A percentile compares a stretch with the other conserved stretches of the same genome.
phyloP scores from a whole-genome alignment of 2,113 vertebrate species.

The Triplophysa tibetana region DNA sequence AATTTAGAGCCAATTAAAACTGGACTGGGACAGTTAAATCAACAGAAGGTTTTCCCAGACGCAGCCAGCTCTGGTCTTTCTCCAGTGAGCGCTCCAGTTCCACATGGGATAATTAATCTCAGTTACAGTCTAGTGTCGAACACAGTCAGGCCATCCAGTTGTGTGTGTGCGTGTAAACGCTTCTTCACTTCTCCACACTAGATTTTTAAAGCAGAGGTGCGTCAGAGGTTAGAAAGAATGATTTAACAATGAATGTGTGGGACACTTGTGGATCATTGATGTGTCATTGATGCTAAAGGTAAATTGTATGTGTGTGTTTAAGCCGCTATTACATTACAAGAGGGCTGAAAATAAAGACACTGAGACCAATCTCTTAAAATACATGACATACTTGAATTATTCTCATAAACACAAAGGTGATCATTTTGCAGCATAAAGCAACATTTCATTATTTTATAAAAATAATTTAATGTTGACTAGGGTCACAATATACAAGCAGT shows the following conservation, averaged over 20 bases:
- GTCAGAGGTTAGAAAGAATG: slow-evolving; percentile 15
- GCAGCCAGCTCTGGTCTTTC: slow-evolving; percentile 57
- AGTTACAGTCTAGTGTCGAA: slow-evolving; percentile 54
- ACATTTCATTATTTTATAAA: too few relatives aligned
- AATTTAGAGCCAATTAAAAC: slow-evolving; percentile 71
- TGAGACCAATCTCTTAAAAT: not conserved
- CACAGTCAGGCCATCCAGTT: slow-evolving; percentile 19
- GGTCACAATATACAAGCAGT: too few relatives aligned
- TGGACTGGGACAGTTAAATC: slow-evolving; percentile 50
- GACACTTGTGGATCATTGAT: slow-evolving; percentile 65
- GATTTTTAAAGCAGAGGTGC: slow-evolving; percentile 24
- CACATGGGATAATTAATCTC: slow-evolving; percentile 73
- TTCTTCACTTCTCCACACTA: not conserved
- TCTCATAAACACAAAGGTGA: too few relatives aligned
- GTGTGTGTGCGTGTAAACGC: slow-evolving; percentile 28
- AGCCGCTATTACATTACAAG: not conserved
- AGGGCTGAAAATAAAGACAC: slow-evolving; percentile 4
- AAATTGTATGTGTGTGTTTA: slow-evolving; percentile 43
- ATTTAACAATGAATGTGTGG: slow-evolving; percentile 57
- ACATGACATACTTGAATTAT: not conserved
- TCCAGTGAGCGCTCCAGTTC: slow-evolving; percentile 61
- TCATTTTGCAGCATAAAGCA: too few relatives aligned
- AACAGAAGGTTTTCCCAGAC: slow-evolving; percentile 68
- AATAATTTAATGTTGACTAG: too few relatives aligned
- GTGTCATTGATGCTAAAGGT: slow-evolving; percentile 48